A percentile compares a stretch with the other conserved stretches of the same genome.
These are phyloP conservation scores for Alcedo quadribrachys DNA, from an alignment of 2,797 vertebrate genomes.

Conservation along the genomic window DNA sequence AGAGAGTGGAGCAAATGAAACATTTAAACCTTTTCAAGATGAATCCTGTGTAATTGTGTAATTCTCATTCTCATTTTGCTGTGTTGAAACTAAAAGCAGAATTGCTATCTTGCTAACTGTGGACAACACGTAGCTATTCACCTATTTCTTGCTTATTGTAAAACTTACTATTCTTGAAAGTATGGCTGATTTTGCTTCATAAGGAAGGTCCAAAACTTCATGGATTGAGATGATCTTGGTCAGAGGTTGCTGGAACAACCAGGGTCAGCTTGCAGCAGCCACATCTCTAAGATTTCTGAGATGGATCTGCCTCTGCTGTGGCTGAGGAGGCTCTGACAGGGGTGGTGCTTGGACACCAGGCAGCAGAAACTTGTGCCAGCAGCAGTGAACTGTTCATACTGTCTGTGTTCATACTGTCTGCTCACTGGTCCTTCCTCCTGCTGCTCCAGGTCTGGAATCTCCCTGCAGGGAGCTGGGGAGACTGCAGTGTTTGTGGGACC, in stretches of 20 bases:
- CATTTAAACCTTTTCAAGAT: conserved; percentile 50
- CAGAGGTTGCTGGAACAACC: neutral
- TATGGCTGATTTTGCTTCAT: neutral
- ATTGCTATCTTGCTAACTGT: neutral
- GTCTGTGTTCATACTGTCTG: neutral
- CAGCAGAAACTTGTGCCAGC: neutral
- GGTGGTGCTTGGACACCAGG: neutral
- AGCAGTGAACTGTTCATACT: neutral
- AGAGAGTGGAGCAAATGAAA: conserved; percentile 33
- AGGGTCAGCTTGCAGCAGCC: neutral
- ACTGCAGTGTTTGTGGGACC: neutral
- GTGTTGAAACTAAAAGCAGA: neutral
- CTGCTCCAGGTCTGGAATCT: neutral
- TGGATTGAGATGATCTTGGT: neutral
- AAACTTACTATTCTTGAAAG: neutral
- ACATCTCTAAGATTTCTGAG: neutral
- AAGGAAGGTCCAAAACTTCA: neutral
- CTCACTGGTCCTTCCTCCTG: neutral
- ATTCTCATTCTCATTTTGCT: neutral
- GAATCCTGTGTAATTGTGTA: conserved; percentile 21
- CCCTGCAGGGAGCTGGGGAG: neutral
- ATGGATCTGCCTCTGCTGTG: neutral
- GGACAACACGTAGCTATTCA: neutral
- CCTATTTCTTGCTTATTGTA: neutral
- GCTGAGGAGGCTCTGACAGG: neutral